Conservation (phyloP, 2,797 vertebrate species). For the Bryconaethiops microstoma region DNA sequence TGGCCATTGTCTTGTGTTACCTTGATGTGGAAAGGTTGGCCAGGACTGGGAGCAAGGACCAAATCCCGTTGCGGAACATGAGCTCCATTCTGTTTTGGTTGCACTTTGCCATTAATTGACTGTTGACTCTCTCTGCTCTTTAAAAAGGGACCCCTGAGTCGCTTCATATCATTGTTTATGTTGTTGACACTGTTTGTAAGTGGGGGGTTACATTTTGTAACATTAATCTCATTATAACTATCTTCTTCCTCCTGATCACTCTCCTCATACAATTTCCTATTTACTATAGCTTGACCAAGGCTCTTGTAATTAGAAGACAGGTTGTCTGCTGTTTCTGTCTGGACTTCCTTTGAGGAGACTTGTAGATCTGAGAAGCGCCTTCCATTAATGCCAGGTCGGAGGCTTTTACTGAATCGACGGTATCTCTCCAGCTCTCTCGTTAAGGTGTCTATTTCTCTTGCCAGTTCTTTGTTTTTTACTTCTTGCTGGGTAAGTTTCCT, state of each 20-base stretch:
- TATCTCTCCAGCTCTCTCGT: constrained; percentile 90
- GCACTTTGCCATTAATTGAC: constrained; percentile 83
- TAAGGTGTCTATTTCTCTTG: constrained; percentile 92
- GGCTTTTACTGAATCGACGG: constrained; percentile 89
- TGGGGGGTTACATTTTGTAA: constrained; percentile 78
- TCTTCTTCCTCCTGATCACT: constrained; percentile 80
- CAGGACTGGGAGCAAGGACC: constrained; percentile 89
- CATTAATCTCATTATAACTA: constrained; percentile 79
- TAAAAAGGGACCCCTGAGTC: constrained; percentile 84
- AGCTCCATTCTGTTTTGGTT: constrained; percentile 83
- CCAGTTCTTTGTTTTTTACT: constrained; percentile 90
- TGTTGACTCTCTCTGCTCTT: constrained; percentile 81
- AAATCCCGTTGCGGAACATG: constrained; percentile 87
- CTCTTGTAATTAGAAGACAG: constrained; percentile 83
- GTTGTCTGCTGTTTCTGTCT: constrained; percentile 86
- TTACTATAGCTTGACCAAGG: constrained; percentile 80
- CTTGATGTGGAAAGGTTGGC: constrained; percentile 94
- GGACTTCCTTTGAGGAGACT: constrained; percentile 91
- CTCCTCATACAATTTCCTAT: constrained; percentile 87
- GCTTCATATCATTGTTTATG: constrained; percentile 79
- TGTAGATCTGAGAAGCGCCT: constrained; percentile 92
- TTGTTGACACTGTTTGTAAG: constrained; percentile 78
- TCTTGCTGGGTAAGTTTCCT: constrained; percentile 93
- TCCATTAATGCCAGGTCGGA: constrained; percentile 86
- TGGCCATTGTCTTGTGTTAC: constrained; percentile 92